phyloP scores from a whole-genome alignment of 1,140 invertebrate species.

The Hirudo medicinalis region DNA sequence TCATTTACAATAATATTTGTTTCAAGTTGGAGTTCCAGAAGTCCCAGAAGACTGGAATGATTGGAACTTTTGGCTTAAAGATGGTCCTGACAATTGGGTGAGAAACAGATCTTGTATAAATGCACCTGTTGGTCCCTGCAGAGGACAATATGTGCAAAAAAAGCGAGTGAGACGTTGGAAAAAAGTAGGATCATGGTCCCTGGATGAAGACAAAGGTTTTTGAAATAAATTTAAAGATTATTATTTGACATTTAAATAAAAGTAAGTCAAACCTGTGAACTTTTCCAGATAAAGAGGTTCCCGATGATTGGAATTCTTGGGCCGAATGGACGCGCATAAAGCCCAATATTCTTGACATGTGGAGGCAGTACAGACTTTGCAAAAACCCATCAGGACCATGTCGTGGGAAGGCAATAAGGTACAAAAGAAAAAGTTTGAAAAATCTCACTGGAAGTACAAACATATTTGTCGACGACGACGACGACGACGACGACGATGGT shows the following conservation, averaged over 20 bases:
- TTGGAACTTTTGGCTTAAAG: conserved; percentile 6
- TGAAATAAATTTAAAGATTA: background rate
- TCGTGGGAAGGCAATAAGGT: background rate
- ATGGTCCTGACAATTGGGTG: background rate
- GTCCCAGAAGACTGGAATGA: conserved; percentile 5
- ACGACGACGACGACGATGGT: background rate
- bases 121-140: background rate
- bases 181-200: background rate
- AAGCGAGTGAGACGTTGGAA: background rate
- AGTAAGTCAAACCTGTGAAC: background rate
- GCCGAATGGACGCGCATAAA: background rate
- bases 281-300: background rate
- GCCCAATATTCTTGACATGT: background rate
- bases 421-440: background rate
- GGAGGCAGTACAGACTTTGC: background rate
- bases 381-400: background rate
- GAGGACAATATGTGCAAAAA: background rate
- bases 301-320: conserved; percentile 5
- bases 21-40: background rate
- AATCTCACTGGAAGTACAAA: background rate
- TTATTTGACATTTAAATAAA: background rate
- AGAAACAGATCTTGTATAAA: background rate
- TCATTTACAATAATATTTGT: too few relatives aligned
- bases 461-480: background rate
- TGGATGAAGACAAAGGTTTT: background rate